These are phyloP conservation scores for Phenganax marumi DNA, from an alignment of 92 coral and sea anemone species.

Conservation along the genomic window DNA sequence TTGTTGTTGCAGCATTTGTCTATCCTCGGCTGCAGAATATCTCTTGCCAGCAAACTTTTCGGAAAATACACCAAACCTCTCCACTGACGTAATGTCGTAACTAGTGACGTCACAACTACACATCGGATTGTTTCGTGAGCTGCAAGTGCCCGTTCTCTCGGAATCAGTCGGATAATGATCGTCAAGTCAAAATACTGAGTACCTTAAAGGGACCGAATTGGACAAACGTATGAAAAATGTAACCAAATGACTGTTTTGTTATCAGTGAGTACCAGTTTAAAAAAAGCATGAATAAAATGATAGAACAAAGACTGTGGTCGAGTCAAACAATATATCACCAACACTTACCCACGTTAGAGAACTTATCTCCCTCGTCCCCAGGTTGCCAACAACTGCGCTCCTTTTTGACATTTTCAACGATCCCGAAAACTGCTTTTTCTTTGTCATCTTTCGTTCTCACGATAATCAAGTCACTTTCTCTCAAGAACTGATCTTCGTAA, in stretches of 20 bases:
- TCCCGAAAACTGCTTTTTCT: slow-evolving; percentile 2
- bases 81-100: slow-evolving; percentile 81
- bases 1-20: slow-evolving; percentile 46
- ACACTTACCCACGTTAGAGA: neutral
- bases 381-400: slow-evolving; percentile 21
- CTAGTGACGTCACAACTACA: slow-evolving; percentile 63
- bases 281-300: neutral
- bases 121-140: slow-evolving; percentile 51
- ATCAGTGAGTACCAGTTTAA: neutral
- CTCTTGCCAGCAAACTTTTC: slow-evolving; percentile 66
- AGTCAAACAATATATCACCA: neutral
- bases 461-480: slow-evolving; percentile 19
- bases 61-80: slow-evolving; percentile 67
- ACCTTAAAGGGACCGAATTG: neutral
- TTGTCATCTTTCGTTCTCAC: slow-evolving; percentile 13
- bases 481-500: neutral
- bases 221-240: too few species aligned
- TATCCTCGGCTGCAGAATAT: slow-evolving; percentile 76
- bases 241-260: too few species aligned
- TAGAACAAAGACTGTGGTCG: neutral
- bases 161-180: slow-evolving; percentile 47
- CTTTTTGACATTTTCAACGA: neutral
- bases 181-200: slow-evolving; percentile 32
- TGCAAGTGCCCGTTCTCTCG: slow-evolving; percentile 51
- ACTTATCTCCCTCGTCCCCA: slow-evolving; percentile 15